A percentile compares a stretch with the other conserved stretches of the same genome.
Evolutionary conservation across 1,140 invertebrate genomes (phyloP).

Genomic region (Drosophila littoralis): DNA sequence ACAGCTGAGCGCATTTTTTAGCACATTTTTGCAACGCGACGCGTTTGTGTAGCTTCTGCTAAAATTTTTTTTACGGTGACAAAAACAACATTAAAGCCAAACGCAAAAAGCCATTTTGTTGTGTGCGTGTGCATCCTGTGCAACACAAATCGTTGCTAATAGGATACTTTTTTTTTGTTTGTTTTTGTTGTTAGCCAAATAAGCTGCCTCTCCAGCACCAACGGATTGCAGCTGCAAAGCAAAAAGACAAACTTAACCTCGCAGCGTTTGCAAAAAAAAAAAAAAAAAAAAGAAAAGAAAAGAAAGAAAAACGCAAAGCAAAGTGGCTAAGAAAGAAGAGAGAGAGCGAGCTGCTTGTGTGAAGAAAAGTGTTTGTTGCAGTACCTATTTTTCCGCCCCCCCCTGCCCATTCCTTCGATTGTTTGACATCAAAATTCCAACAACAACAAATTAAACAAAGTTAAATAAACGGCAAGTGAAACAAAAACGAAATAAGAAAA

Average conservation of each 20-base stretch:
- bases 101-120: conserved; percentile 37
- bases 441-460: conserved; percentile 4
- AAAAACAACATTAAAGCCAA: conserved; percentile 60
- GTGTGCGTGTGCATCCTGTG: conserved; percentile 34
- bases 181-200: conserved; percentile 39
- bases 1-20: conserved; percentile 67
- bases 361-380: conserved; percentile 61
- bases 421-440: conserved; percentile 5
- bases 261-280: conserved; percentile 67
- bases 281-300: conserved; percentile 23
- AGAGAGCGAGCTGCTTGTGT: conserved; percentile 48
- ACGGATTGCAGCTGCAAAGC: conserved; percentile 50
- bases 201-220: conserved; percentile 40
- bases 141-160: conserved; percentile 36
- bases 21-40: conserved; percentile 60
- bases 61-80: conserved; percentile 74
- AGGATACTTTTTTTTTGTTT: conserved; percentile 48
- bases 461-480: conserved; percentile 26
- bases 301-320: conserved; percentile 46
- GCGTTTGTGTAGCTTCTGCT: conserved; percentile 54
- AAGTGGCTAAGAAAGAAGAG: conserved; percentile 37
- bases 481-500: conserved; percentile 11
- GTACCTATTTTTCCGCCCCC: conserved; percentile 34
- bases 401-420: conserved; percentile 7
- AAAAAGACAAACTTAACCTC: conserved; percentile 77